These are phyloP conservation scores for Sturnira hondurensis DNA, from an alignment of 2,113 vertebrate species.

Conservation along the genomic window DNA sequence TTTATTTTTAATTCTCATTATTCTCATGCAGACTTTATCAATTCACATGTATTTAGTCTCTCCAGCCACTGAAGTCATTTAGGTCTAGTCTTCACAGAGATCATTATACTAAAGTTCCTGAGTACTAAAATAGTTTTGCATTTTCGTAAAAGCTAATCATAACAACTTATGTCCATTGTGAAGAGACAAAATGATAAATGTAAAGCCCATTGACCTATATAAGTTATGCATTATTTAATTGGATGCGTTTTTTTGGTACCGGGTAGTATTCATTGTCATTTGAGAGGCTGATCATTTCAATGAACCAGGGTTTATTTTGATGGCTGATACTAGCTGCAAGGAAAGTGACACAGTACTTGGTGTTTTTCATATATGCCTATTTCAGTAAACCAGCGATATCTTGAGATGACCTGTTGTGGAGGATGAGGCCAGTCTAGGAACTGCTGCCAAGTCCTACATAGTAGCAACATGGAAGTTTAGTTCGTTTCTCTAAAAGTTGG, in stretches of 20 bases:
- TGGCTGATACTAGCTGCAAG: conserved; percentile 60
- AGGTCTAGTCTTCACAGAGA: background rate
- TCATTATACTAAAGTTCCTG: background rate
- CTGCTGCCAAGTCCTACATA: conserved; percentile 86
- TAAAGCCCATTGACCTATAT: background rate
- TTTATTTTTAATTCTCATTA: background rate
- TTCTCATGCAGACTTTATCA: background rate
- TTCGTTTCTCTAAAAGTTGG: conserved; percentile 91
- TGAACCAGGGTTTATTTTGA: conserved; percentile 57
- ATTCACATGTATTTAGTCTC: background rate
- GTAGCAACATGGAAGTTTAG: conserved; percentile 90
- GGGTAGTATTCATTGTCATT: conserved; percentile 21
- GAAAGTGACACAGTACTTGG: conserved; percentile 63
- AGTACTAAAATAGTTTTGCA: background rate
- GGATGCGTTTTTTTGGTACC: background rate
- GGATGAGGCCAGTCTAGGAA: conserved; percentile 75
- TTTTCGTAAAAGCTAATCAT: conserved; percentile 4
- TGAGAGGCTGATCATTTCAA: background rate
- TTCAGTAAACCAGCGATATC: conserved; percentile 71
- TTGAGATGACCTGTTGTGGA: conserved; percentile 79
- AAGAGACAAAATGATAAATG: background rate
- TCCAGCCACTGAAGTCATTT: background rate
- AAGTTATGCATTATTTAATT: background rate
- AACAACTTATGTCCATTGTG: background rate
- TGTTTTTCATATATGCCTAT: conserved; percentile 63